These are phyloP conservation scores for Mylabris sibirica DNA, from an alignment of 2,888 invertebrate species.

Conservation along the genomic window DNA sequence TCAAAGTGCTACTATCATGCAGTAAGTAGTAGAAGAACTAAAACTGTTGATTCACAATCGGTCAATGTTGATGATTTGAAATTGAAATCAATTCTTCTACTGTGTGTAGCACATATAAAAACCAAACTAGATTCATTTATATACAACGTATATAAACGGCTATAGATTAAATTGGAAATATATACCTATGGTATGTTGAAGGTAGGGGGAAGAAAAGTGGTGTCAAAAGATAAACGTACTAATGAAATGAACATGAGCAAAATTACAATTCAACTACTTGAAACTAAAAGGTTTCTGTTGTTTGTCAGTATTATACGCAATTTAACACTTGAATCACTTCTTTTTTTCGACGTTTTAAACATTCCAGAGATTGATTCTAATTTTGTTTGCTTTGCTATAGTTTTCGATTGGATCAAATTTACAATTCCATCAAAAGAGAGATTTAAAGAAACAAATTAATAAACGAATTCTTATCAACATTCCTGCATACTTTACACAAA, in stretches of 20 bases:
- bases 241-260: constrained; percentile 62
- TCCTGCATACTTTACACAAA: background rate
- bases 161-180: background rate
- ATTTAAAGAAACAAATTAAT: background rate
- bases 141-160: constrained; percentile 13
- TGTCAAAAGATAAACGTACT: constrained; percentile 56
- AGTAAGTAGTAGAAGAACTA: too few species aligned
- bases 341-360: constrained; percentile 22
- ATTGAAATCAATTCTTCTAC: constrained; percentile 32
- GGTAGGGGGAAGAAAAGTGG: constrained; percentile 26
- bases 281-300: constrained; percentile 62
- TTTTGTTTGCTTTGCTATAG: background rate
- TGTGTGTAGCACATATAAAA: constrained; percentile 22
- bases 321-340: constrained; percentile 33
- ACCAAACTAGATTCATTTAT: constrained; percentile 39
- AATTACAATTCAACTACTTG: constrained; percentile 56
- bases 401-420: constrained; percentile 1
- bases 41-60: constrained; percentile 22
- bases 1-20: constrained; percentile 22
- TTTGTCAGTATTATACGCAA: constrained; percentile 49
- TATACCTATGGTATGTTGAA: background rate
- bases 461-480: background rate
- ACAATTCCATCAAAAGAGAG: background rate
- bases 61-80: constrained; percentile 30
- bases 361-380: background rate